Evolutionary conservation across 2,888 invertebrate genomes (phyloP).

Genomic region (Drosophila subsilvestris): DNA sequence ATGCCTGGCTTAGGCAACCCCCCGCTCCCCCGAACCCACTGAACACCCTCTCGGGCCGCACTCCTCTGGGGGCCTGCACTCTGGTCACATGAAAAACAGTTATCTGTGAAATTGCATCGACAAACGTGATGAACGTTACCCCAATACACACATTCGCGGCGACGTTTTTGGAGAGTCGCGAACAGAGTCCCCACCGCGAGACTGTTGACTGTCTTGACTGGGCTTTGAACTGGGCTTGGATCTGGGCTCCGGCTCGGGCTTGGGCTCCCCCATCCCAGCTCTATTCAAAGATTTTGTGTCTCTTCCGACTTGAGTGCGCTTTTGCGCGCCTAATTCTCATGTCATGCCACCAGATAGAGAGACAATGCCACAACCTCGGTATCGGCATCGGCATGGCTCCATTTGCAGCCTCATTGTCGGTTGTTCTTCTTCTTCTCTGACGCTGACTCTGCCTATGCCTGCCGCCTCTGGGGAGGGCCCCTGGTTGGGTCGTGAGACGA

Average conservation of each 20-base stretch:
- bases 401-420: conserved; percentile 19
- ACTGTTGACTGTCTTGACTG: neutral
- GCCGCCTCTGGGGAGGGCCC: neutral
- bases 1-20: conserved; percentile 27
- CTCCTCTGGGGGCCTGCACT: neutral
- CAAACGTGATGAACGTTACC: conserved; percentile 80
- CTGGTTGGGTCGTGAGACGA: conserved; percentile 24
- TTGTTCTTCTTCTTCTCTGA: conserved; percentile 9
- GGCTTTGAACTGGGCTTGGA: neutral
- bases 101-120: conserved; percentile 80
- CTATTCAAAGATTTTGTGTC: conserved; percentile 5
- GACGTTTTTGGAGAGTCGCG: conserved; percentile 23
- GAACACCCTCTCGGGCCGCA: neutral
- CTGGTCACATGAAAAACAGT: conserved; percentile 72
- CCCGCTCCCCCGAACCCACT: neutral
- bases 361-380: conserved; percentile 58
- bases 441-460: too few relatives aligned
- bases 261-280: too few relatives aligned
- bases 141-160: conserved; percentile 50
- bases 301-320: conserved; percentile 72
- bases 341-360: conserved; percentile 60
- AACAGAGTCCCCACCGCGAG: neutral
- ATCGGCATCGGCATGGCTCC: conserved; percentile 10
- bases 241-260: neutral
- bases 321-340: conserved; percentile 73